Base-by-base conservation (phyloP, 2,888 invertebrate species). In the Oligia fasciuncula region DNA sequence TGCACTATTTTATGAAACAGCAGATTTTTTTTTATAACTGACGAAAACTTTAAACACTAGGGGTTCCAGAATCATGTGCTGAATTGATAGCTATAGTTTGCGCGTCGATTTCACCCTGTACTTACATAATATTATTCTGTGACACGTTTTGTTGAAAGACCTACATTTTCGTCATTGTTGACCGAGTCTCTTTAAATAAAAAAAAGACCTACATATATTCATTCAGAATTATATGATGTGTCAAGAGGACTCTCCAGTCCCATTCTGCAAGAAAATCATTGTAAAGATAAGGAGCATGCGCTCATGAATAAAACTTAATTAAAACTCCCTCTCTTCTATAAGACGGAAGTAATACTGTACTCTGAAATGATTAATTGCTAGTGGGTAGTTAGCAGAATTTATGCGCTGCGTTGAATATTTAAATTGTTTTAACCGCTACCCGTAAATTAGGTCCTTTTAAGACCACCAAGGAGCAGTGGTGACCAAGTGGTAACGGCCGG, bases 321-420 rank as follows among this genome's bases (percentile, higher is more conserved):
- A 79, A 78, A 86, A 83, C 78, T 78, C 83, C 57, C 51, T 78
- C 54, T 76, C 66, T 67, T 74, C 81, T 78, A 46, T 14, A 76
- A 79, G 86, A 76, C 13, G 57, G 40, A 49, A 83, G 70, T 83
- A 74, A 79, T 72, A 79, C 40, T 77, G 74, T 79, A 51, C 60
- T 60, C 62, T 17, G 54, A 79, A 69, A 86, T 85, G 84, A 85
- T 85, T 86, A 79, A 85, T 86, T 79, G 57, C 76, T 8, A 75
- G 79, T 79, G 73, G 76, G 79, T 85, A 83, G 79, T 85, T 83
- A 77, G 76, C 63, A 57, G 51, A 83, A 85, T 85, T 85, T 79
- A 86, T 83, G 63, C 68, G 65, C 68, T 83, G 74, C 63, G 65
- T 72, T 75, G 79, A 62, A 83, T 79, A 86, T 76, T 85, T 86